Evolutionary conservation across 2,113 vertebrate species (phyloP).

Genomic region (Turdus rufiventris): DNA sequence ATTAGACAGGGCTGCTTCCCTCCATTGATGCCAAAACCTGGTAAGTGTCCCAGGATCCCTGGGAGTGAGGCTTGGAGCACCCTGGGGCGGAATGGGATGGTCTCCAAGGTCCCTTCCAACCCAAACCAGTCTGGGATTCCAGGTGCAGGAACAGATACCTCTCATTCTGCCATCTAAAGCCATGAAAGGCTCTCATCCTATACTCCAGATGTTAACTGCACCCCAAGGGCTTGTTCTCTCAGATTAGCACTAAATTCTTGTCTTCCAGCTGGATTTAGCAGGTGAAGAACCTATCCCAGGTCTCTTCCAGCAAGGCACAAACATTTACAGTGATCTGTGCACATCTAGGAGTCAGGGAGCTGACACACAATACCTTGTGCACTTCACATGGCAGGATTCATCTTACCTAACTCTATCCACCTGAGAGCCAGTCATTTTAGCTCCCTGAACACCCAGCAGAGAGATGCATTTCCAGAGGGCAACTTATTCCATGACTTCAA

Average conservation of each 20-base stretch:
- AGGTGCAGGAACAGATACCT: not conserved
- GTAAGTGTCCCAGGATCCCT: not conserved
- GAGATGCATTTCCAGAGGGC: constrained; percentile 41
- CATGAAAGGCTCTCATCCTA: not conserved
- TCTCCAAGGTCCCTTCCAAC: not conserved
- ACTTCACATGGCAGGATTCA: constrained; percentile 35
- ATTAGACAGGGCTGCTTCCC: not conserved
- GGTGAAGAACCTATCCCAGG: not conserved
- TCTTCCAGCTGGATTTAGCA: not conserved
- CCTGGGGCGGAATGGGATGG: not conserved
- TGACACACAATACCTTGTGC: not conserved
- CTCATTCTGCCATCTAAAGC: not conserved
- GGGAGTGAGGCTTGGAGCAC: not conserved
- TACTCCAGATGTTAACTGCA: not conserved
- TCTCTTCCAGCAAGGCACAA: not conserved
- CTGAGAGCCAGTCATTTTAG: constrained; percentile 37
- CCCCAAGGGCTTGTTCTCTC: not conserved
- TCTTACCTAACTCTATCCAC: constrained; percentile 53
- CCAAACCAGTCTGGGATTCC: not conserved
- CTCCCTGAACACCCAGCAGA: not conserved
- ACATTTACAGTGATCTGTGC: not conserved
- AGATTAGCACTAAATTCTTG: not conserved
- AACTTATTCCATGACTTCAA: constrained; percentile 49
- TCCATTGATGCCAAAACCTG: not conserved
- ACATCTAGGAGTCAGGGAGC: not conserved